phyloP scores from a whole-genome alignment of 2,113 vertebrate genomes.

The Chelonoidis abingdonii region DNA sequence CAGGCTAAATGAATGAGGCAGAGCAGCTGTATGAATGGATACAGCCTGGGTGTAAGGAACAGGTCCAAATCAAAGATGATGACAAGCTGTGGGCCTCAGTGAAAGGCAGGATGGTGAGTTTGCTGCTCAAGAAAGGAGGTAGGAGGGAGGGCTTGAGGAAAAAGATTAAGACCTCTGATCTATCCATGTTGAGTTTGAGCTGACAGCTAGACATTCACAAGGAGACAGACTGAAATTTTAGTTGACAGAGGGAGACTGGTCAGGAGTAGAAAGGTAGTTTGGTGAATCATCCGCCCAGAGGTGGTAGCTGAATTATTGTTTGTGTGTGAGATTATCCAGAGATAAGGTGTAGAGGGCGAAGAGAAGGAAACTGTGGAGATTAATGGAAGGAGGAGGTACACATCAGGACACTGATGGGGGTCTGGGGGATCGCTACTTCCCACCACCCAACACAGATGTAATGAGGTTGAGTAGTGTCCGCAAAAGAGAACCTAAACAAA shows the following conservation, averaged over 20 bases:
- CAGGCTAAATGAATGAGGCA: not conserved
- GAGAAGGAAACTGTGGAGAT: too few relatives aligned
- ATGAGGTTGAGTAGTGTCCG: too few relatives aligned
- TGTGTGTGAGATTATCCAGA: too few relatives aligned
- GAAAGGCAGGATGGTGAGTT: not conserved
- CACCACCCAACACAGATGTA: too few relatives aligned
- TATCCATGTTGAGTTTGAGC: not conserved
- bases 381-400: too few relatives aligned
- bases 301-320: too few relatives aligned
- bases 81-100: not conserved
- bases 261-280: not conserved
- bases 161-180: not conserved
- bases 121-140: not conserved
- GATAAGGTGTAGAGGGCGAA: too few relatives aligned
- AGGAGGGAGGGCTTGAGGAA: not conserved
- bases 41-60: not conserved
- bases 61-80: not conserved
- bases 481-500: too few relatives aligned
- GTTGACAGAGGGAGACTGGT: not conserved
- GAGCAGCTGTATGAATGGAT: too few relatives aligned
- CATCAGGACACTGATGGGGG: too few relatives aligned
- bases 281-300: not conserved
- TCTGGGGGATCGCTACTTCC: too few relatives aligned
- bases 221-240: not conserved
- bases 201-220: not conserved